phyloP scores from a whole-genome alignment of 2,113 vertebrate genomes.

The Oenanthe melanoleuca region DNA sequence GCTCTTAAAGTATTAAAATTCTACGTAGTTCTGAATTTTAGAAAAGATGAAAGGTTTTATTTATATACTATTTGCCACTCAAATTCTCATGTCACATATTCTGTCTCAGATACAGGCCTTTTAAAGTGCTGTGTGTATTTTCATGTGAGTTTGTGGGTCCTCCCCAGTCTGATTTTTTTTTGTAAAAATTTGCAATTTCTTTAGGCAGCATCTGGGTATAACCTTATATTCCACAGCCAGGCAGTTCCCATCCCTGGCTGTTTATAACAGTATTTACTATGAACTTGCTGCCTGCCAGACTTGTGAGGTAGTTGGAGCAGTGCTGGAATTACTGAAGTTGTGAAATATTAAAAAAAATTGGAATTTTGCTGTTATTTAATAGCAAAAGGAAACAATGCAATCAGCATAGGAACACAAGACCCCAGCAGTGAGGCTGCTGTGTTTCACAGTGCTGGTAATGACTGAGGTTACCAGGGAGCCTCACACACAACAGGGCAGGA shows the following conservation, averaged over 20 bases:
- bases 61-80: not conserved
- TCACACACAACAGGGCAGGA: not conserved
- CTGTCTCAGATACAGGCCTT: not conserved
- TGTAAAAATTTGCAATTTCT: not conserved
- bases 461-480: not conserved
- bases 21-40: not conserved
- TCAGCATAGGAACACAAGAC: fast-evolving
- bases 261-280: not conserved
- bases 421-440: not conserved
- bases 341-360: not conserved
- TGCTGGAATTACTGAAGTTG: constrained; percentile 2
- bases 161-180: not conserved
- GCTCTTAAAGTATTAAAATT: not conserved
- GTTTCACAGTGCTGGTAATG: not conserved
- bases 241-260: not conserved
- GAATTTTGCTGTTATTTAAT: not conserved
- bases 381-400: not conserved
- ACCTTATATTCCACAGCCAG: not conserved
- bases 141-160: not conserved
- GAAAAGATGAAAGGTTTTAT: not conserved
- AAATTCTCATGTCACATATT: not conserved
- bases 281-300: not conserved
- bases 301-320: not conserved
- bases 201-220: not conserved
- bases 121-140: not conserved